Conservation (phyloP, 2,888 invertebrate species). For the Furcula furcula region DNA sequence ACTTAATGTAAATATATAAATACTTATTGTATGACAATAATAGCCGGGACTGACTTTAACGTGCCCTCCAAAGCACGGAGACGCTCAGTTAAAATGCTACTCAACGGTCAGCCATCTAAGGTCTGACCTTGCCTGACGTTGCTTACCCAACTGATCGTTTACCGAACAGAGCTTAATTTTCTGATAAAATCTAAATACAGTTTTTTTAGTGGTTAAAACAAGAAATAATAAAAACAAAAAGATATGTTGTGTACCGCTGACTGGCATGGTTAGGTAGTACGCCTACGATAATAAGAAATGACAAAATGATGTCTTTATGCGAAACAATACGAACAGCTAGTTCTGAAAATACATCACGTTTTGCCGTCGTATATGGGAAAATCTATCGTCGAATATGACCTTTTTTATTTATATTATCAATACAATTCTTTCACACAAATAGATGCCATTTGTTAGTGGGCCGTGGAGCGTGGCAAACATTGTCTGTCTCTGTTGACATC, state of each 20-base stretch:
- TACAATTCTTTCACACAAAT: constrained; percentile 37
- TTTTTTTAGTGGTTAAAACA: background rate
- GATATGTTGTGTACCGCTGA: background rate
- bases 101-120: too few relatives aligned
- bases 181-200: too few relatives aligned
- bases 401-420: constrained; percentile 40
- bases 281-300: constrained; percentile 3
- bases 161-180: too few relatives aligned
- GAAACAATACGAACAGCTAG: constrained; percentile 13
- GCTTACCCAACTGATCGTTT: too few relatives aligned
- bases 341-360: constrained; percentile 21
- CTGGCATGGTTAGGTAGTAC: constrained; percentile 5
- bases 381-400: constrained; percentile 24
- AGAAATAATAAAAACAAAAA: background rate
- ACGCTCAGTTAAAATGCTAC: too few relatives aligned
- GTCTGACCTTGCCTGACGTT: too few relatives aligned
- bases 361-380: constrained; percentile 20
- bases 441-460: constrained; percentile 31
- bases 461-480: constrained; percentile 17
- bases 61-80: too few relatives aligned
- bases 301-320: constrained; percentile 14
- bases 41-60: too few relatives aligned
- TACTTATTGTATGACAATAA: too few relatives aligned
- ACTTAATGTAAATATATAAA: too few relatives aligned
- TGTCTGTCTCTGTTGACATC: constrained; percentile 30